Base-by-base conservation (phyloP, 2,888 invertebrate species). In the Notocelia uddmanniana region DNA sequence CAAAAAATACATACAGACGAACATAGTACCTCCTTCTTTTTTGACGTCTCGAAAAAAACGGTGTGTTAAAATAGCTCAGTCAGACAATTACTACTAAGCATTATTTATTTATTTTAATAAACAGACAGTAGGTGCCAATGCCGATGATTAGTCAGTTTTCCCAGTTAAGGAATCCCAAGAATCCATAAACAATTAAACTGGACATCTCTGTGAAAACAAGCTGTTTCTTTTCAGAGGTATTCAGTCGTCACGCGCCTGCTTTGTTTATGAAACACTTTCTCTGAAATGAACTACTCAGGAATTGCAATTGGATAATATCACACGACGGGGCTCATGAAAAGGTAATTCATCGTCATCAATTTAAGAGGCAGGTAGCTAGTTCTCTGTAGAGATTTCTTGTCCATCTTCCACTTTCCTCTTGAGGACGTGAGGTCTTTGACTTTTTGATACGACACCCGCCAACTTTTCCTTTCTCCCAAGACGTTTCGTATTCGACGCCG, bases 131-230 rank as follows among this genome's bases (percentile, higher is more conserved):
- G 45, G 45, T 8, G n/a, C n/a, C n/a, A 45, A 8, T 45, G 8
- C 0, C n/a, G n/a, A 45, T 11, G 9, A 60, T 60, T n/a, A 55
- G n/a, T n/a, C n/a, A n/a, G 13, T 48, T 87, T 86, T 85, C 84
- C 77, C 79, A 79, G 79, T 74, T 75, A 75, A 82, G 78, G 81
- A 86, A 88, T 90, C 86, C 83, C 74, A 78, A 85, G 88, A 87
- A 91, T 91, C 82, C 69, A 79, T 84, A 88, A 91, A 91, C 89
- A 90, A n/a, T n/a, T n/a, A n/a, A n/a, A n/a, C n/a, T n/a, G 85
- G 85, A 83, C 73, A 73, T 83, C 79, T 76, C 74, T 79, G 80
- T 81, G 83, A 81, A 81, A 77, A 74, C 78, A 59, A 83, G 76
- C 83, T 85, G 80, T 81, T 84, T 82, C 81, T 84, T 82, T 85